These are phyloP conservation scores for Apostichopus japonicus DNA, from an alignment of 35 echinoderm and acorn worm species.

Conservation along the genomic window DNA sequence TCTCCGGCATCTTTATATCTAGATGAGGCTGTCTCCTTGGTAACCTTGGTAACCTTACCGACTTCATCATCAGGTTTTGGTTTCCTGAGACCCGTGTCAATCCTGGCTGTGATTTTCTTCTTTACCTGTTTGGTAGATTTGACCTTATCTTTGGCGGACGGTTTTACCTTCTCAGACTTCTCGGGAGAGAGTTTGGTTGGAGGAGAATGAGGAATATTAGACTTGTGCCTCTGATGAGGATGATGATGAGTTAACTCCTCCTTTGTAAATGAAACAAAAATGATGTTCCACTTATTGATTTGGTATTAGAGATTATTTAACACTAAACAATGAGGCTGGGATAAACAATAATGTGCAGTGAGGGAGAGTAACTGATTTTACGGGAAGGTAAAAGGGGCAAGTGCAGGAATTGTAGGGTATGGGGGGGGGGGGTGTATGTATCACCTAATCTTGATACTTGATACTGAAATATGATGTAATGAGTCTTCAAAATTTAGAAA, in stretches of 20 bases:
- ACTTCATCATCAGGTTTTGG: constrained; percentile 32
- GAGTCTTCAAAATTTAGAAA: too few species aligned
- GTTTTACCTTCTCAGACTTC: constrained; percentile 5
- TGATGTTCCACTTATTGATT: not conserved
- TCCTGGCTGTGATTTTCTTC: constrained; percentile 79
- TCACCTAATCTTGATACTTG: too few species aligned
- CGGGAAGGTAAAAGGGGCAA: too few species aligned
- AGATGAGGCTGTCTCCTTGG: constrained; percentile 21
- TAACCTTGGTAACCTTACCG: constrained; percentile 6
- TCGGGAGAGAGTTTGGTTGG: constrained; percentile 59
- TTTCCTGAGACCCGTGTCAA: constrained; percentile 85
- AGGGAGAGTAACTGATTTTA: too few species aligned
- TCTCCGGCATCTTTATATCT: not conserved
- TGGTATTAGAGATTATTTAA: not conserved
- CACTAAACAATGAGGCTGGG: not conserved
- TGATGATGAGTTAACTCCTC: constrained; percentile 11
- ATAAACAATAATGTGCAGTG: not conserved
- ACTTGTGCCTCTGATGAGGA: not conserved
- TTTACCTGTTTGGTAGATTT: constrained; percentile 46
- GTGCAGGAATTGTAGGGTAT: too few species aligned
- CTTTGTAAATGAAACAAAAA: not conserved
- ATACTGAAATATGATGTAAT: too few species aligned
- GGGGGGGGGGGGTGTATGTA: too few species aligned
- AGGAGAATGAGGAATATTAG: constrained; percentile 24
- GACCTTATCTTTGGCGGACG: not conserved